Conservation (phyloP, 2,113 vertebrate species). For the Rhagologus leucostigma region DNA sequence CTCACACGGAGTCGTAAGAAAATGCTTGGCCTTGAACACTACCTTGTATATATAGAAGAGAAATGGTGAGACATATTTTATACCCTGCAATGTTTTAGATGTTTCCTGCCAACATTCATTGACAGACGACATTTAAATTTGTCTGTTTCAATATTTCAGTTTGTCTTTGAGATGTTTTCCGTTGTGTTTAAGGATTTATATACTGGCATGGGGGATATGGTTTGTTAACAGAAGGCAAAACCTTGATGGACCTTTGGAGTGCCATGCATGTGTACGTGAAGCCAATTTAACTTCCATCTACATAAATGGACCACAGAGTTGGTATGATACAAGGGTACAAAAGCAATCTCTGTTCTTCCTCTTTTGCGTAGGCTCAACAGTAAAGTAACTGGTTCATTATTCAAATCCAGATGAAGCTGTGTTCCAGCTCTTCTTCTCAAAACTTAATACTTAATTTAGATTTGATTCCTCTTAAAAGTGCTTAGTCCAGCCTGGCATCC, state of each 20-base stretch:
- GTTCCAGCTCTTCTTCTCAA: not conserved
- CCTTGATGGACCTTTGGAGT: not conserved
- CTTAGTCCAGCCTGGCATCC: not conserved
- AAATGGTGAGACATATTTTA: not conserved
- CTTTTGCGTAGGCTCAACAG: not conserved
- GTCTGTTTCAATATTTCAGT: not conserved
- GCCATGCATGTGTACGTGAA: accelerated
- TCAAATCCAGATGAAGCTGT: not conserved
- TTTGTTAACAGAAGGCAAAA: not conserved
- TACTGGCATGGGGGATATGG: not conserved
- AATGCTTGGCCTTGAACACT: not conserved
- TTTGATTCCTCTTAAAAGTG: not conserved
- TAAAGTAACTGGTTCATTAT: not conserved
- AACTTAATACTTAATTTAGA: not conserved
- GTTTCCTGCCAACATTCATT: not conserved
- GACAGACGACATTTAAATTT: not conserved
- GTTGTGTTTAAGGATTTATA: not conserved
- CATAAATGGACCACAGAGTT: not conserved
- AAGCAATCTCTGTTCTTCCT: not conserved
- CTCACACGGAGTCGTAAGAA: not conserved
- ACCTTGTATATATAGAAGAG: not conserved
- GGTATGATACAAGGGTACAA: not conserved
- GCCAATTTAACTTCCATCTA: not conserved
- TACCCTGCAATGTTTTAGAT: not conserved
- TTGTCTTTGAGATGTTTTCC: not conserved